Percentiles rank a stretch among this genome's conserved stretches.
Evolutionary conservation across 2,888 invertebrate genomes (phyloP).

Genomic region (Dermolepida albohirtum): DNA sequence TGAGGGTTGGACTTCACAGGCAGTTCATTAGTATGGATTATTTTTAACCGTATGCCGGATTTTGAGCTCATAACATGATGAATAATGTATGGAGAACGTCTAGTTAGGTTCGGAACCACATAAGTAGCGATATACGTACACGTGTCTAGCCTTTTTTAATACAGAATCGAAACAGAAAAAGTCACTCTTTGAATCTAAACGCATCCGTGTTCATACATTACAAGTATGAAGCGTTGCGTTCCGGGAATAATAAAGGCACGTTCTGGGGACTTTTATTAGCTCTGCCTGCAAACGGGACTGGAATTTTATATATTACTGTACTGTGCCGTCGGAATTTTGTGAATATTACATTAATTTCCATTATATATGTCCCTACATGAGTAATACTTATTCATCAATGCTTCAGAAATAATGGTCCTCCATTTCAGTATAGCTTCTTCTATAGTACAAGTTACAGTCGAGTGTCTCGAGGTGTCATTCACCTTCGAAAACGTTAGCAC

Average conservation of each 20-base stretch:
- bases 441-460: too few relatives aligned
- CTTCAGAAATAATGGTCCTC: too few relatives aligned
- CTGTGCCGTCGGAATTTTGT: too few relatives aligned
- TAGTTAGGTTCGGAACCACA: conserved; percentile 38
- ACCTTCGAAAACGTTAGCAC: too few relatives aligned
- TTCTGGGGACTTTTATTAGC: conserved; percentile 28
- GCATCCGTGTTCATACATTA: conserved; percentile 29
- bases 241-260: conserved; percentile 25
- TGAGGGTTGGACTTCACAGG: conserved; percentile 45
- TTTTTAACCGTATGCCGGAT: conserved; percentile 52
- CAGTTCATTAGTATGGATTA: conserved; percentile 46
- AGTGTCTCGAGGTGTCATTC: too few relatives aligned
- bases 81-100: conserved; percentile 52
- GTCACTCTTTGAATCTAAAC: conserved; percentile 29
- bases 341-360: too few relatives aligned
- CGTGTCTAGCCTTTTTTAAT: conserved; percentile 39
- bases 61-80: conserved; percentile 55
- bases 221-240: conserved; percentile 13
- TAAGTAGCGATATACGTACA: conserved; percentile 35
- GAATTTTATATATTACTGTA: too few relatives aligned
- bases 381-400: too few relatives aligned
- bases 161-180: conserved; percentile 35
- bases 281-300: too few relatives aligned
- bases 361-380: too few relatives aligned
- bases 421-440: too few relatives aligned